Base-by-base conservation (phyloP, 2,888 invertebrate species). In the Hetaerina titia region DNA sequence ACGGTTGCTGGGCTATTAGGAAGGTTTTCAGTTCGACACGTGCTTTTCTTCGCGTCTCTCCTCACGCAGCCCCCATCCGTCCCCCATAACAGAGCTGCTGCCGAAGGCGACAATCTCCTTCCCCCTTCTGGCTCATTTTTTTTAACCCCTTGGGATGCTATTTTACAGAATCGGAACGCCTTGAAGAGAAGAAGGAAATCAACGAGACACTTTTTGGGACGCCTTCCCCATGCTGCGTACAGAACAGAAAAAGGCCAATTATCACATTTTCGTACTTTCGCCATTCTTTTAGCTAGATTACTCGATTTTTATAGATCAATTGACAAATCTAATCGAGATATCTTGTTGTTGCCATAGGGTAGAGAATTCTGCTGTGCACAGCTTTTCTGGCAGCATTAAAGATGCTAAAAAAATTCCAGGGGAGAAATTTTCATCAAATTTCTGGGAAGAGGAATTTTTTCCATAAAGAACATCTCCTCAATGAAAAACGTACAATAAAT, bases 21-120 rank as follows among this genome's bases (percentile, higher is more conserved):
- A 56, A 8, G 74, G 74, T 92, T 74, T 69, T 92, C 56, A 69
- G 56, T 92, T 92, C 92, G 92, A 92, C 92, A 92, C 92, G 69
- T 92, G 92, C 74, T 89, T 31, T 81, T 89, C 89, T 58, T 13
- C 19, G 19, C 58, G 19, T 6, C 19, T 89, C 89, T 92, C 45
- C 45, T 92, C 69, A n/a, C 17, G 60, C 22, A 63, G 31, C 81
- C 25, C 81, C 88, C 56, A 2, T 22, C 25, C 22, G 19, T 4
- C n/a, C 31, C 31, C 90, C 63, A 2, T 6, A 5, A n/a, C 69
- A 9, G 69, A 6, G n/a, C 6, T 31, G 22, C 81, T 31, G 9
- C 81, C 31, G 81, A 31, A 31, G 81, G n/a, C 81, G 31, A 81
- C 81, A 81, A 25, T 13, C 74, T 74, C 25, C 74, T n/a, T 90